Conservation (phyloP, 2,797 vertebrate genomes). For the Borostomias antarcticus region DNA sequence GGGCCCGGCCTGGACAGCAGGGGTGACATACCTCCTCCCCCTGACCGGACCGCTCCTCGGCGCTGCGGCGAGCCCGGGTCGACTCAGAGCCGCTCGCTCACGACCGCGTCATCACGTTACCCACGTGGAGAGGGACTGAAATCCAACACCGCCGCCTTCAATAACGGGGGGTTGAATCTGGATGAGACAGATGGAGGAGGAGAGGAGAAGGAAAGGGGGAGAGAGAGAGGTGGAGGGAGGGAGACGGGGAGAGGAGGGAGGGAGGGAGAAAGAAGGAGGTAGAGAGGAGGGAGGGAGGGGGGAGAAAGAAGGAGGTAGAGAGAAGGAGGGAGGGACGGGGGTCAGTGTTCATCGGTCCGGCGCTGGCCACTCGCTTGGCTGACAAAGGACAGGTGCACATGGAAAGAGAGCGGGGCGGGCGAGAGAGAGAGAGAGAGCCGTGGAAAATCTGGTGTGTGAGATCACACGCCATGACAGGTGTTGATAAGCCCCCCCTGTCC, state of each 20-base stretch:
- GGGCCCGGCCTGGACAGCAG: neutral
- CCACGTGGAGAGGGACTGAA: neutral
- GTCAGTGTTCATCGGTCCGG: neutral
- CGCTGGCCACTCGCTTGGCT: neutral
- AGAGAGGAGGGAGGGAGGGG: neutral
- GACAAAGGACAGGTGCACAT: constrained; percentile 31
- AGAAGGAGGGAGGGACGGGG: neutral
- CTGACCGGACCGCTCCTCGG: neutral
- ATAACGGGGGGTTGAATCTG: too few species aligned
- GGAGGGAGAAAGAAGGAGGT: neutral
- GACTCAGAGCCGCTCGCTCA: neutral
- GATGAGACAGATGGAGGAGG: too few species aligned
- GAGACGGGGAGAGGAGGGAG: neutral
- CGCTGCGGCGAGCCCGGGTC: neutral
- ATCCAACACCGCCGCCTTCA: neutral
- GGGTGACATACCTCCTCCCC: neutral
- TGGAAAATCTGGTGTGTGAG: constrained; percentile 33
- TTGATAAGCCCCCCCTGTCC: constrained; percentile 24
- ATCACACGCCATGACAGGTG: constrained; percentile 47
- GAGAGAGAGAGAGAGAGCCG: constrained; percentile 20
- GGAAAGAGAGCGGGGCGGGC: constrained; percentile 21
- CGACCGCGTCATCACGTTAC: neutral
- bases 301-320: neutral
- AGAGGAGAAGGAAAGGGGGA: neutral
- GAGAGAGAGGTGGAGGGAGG: too few species aligned